These are phyloP conservation scores for Hemicrepidius hirtus DNA, from an alignment of 2,888 invertebrate species.

Conservation along the genomic window DNA sequence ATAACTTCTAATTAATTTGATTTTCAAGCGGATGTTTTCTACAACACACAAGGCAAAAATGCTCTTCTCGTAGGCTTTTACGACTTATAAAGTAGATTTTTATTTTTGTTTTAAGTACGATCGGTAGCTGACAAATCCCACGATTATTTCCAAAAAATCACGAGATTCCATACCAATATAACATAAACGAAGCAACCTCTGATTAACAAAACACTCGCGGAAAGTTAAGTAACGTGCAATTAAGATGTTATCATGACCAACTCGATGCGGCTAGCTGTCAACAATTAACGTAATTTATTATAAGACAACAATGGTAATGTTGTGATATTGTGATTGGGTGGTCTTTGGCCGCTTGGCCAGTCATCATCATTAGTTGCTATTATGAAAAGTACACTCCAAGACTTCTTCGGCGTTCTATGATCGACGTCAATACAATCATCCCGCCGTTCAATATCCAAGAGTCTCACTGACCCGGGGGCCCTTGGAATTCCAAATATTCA, in stretches of 20 bases:
- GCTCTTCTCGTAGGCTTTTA: slow-evolving; percentile 5
- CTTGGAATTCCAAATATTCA: slow-evolving; percentile 49
- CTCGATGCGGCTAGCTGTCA: slow-evolving; percentile 71
- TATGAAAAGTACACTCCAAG: slow-evolving; percentile 62
- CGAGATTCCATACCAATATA: slow-evolving; percentile 25
- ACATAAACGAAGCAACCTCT: slow-evolving; percentile 55
- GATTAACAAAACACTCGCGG: slow-evolving; percentile 70
- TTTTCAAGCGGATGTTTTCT: background rate
- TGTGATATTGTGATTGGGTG: slow-evolving; percentile 72
- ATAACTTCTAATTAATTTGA: slow-evolving; percentile 5
- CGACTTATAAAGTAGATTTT: slow-evolving; percentile 6
- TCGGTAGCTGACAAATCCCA: slow-evolving; percentile 14
- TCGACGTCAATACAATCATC: slow-evolving; percentile 32
- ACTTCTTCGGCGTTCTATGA: slow-evolving; percentile 41
- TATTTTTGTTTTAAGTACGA: background rate
- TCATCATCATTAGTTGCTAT: slow-evolving; percentile 72
- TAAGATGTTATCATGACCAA: slow-evolving; percentile 72
- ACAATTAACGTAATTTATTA: slow-evolving; percentile 74
- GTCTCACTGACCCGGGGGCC: slow-evolving; percentile 30
- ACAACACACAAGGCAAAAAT: slow-evolving; percentile 10
- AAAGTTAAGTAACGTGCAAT: slow-evolving; percentile 70
- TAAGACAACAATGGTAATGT: slow-evolving; percentile 72
- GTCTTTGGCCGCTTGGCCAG: slow-evolving; percentile 65
- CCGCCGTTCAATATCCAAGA: slow-evolving; percentile 26
- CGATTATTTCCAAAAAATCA: slow-evolving; percentile 38